phyloP scores from a whole-genome alignment of 1,140 invertebrate species.

The Drosophila equinoxialis region DNA sequence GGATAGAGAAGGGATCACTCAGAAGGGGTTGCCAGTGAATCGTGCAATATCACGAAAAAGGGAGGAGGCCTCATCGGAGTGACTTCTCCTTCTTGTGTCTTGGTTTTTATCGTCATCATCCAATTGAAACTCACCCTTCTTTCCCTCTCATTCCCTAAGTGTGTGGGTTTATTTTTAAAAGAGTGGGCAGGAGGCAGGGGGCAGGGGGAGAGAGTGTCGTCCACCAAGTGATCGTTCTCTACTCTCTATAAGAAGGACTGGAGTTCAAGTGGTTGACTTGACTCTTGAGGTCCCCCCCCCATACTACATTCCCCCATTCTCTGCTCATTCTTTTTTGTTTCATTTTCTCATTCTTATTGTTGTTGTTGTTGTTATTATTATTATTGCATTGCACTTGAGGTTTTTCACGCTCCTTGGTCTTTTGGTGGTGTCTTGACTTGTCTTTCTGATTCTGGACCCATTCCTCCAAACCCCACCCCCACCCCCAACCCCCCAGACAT shows the following conservation, averaged over 20 bases:
- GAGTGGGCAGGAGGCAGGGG: neutral
- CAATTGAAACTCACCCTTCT: slow-evolving; percentile 61
- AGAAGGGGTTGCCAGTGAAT: slow-evolving; percentile 50
- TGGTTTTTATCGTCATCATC: slow-evolving; percentile 52
- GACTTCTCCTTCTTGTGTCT: slow-evolving; percentile 43
- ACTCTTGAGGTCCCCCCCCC: slow-evolving; percentile 40
- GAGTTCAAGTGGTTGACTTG: slow-evolving; percentile 72
- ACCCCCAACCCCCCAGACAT: no score
- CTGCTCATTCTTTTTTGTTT: neutral
- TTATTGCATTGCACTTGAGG: slow-evolving; percentile 63
- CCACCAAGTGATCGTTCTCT: neutral
- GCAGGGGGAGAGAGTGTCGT: no score
- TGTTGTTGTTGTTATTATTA: neutral
- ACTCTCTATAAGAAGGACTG: slow-evolving; percentile 20
- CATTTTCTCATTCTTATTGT: neutral
- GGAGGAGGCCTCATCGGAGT: no score
- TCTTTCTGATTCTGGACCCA: neutral
- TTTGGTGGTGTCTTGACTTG: neutral
- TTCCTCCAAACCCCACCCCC: neutral
- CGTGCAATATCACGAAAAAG: slow-evolving; percentile 51
- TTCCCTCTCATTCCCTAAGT: slow-evolving; percentile 32
- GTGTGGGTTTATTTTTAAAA: slow-evolving; percentile 42
- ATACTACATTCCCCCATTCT: neutral
- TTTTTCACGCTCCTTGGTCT: slow-evolving; percentile 47
- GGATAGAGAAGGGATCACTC: slow-evolving; percentile 36